Evolutionary conservation across 2,797 vertebrate genomes (phyloP).

Genomic region (Presbytis comata): DNA sequence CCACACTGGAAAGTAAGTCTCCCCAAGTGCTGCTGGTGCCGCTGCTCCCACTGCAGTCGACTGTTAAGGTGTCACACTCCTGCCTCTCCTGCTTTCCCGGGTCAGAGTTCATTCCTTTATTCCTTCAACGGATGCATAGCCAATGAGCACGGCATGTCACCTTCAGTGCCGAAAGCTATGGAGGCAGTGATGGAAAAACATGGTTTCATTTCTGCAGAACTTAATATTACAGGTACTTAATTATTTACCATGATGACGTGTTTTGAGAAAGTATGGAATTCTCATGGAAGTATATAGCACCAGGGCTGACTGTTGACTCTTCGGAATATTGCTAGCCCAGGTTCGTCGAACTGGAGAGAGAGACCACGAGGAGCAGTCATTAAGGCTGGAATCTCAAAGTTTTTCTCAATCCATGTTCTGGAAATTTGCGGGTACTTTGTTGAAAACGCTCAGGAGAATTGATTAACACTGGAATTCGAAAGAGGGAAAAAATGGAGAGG

Average conservation of each 20-base stretch:
- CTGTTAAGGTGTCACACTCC: too few relatives aligned
- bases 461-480: neutral
- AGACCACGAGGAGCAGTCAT: neutral
- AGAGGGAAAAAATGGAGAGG: neutral
- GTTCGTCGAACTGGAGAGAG: neutral
- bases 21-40: neutral
- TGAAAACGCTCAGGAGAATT: neutral
- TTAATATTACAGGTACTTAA: neutral
- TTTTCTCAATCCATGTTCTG: neutral
- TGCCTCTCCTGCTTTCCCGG: neutral
- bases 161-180: neutral
- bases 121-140: neutral
- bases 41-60: neutral
- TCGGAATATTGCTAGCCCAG: neutral
- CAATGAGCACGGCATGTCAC: neutral
- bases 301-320: neutral
- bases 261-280: neutral
- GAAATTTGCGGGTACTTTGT: neutral
- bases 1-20: neutral
- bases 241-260: neutral
- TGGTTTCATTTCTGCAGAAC: neutral
- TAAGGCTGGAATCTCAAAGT: neutral
- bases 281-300: too few relatives aligned
- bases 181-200: too few relatives aligned
- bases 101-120: neutral